phyloP scores from a whole-genome alignment of 2,797 vertebrate species.

The Brachymystax lenok region DNA sequence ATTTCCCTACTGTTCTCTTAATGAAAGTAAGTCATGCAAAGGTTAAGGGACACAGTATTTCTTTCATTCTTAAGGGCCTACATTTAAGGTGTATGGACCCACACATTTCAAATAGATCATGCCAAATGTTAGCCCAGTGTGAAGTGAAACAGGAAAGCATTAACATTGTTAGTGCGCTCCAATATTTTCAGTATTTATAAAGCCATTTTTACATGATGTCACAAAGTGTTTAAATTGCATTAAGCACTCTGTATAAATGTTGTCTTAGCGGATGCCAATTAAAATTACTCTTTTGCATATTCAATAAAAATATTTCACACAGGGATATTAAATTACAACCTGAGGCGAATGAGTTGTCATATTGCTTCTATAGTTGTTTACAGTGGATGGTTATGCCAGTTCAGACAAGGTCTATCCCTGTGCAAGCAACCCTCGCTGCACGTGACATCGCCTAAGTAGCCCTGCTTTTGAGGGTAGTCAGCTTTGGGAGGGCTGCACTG shows the following conservation, averaged over 20 bases:
- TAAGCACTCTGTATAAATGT: too few relatives aligned
- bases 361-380: constrained; percentile 47
- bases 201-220: too few relatives aligned
- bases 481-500: constrained; percentile 18
- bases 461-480: background rate
- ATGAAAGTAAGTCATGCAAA: background rate
- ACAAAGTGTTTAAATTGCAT: too few relatives aligned
- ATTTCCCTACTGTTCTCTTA: background rate
- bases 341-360: constrained; percentile 20
- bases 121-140: constrained; percentile 49
- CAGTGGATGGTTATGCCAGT: constrained; percentile 26
- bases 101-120: constrained; percentile 65
- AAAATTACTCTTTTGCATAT: background rate
- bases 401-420: constrained; percentile 37
- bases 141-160: constrained; percentile 42
- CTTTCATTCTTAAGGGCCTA: background rate
- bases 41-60: background rate
- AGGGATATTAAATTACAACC: background rate
- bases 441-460: constrained; percentile 25
- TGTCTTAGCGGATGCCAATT: too few relatives aligned
- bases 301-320: background rate
- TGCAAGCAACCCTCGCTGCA: constrained; percentile 23
- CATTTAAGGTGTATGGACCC: constrained; percentile 47
- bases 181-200: background rate
- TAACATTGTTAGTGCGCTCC: constrained; percentile 13